Evolutionary conservation across 2,797 vertebrate species (phyloP).

Genomic region (Arctocebus calabarensis): DNA sequence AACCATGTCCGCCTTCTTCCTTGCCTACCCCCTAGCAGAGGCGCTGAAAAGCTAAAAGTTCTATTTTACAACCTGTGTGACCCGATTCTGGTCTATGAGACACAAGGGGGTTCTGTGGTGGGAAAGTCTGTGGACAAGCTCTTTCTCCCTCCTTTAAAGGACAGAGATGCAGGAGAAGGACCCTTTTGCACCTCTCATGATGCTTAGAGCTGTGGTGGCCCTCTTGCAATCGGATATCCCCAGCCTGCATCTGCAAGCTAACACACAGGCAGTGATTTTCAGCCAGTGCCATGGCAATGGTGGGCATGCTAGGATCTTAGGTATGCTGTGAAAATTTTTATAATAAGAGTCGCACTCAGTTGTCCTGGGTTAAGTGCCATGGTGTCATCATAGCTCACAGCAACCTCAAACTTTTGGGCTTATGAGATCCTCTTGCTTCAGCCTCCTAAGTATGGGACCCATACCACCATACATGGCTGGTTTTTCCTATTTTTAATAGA

Average conservation of each 20-base stretch:
- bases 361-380: too few relatives aligned
- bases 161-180: not conserved
- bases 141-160: not conserved
- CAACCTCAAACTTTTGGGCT: too few relatives aligned
- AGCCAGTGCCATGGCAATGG: too few relatives aligned
- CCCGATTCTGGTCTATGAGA: not conserved
- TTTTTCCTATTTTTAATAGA: too few relatives aligned
- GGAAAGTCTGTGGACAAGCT: not conserved
- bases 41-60: not conserved
- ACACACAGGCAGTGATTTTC: not conserved
- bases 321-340: too few relatives aligned
- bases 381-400: too few relatives aligned
- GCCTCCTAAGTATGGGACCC: too few relatives aligned
- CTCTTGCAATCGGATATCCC: not conserved
- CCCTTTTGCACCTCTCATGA: not conserved
- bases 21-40: not conserved
- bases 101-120: not conserved
- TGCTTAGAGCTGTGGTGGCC: not conserved
- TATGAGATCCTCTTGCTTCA: too few relatives aligned
- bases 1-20: not conserved
- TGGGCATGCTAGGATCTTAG: too few relatives aligned
- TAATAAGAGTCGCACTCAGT: too few relatives aligned
- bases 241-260: not conserved
- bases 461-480: too few relatives aligned
- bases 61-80: not conserved